Base-by-base conservation (phyloP, 2,888 invertebrate genomes). In the Caenorhabditis doughertyi region DNA sequence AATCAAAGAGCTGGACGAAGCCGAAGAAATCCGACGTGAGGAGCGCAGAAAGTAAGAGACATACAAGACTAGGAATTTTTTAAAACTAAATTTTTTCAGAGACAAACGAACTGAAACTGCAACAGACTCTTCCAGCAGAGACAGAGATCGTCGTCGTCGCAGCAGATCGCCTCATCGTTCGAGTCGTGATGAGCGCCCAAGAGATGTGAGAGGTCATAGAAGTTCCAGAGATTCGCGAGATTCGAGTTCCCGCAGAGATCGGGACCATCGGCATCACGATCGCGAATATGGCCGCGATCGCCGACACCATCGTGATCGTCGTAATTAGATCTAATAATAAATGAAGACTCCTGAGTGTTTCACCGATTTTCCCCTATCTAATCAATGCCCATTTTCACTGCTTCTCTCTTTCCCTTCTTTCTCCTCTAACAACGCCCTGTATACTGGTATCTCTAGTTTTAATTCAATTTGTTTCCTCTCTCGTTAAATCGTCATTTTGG, bases 41-140 rank as follows among this genome's bases (percentile, higher is more conserved):
- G 73, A 72, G 8, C 44, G 82, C 8, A 67, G 79, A 72, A 82
- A 55, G 81, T 82, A 23, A 49, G 56, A n/a, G n/a, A n/a, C n/a
- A n/a, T n/a, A 39, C 35, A 25, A 25, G 3, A n/a, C 25, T 18
- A 7, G 25, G n/a, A 21, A 39, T 9, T 39, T 39, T 39, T 39
- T 13, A 32, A 2, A 4, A 25, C 25, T 39, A 29, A 4, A 18
- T 47, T n/a, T 2, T 47, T 79, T 16, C 62, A 80, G 72, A 68
- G 80, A 81, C 47, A 72, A 80, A 9, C 49, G 39, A 25, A 4
- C 58, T 4, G 65, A 39, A 35, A 53, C 23, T 4, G n/a, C 23
- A 25, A 13, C 42, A 42, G 60, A 60, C 9, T 44, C 60, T 3
- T 42, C 13, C 18, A 44, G 39, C 21, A 55, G 74, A 47, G 18